Conservation (phyloP, 2,113 vertebrate genomes). For the Pogonocichla stellata region DNA sequence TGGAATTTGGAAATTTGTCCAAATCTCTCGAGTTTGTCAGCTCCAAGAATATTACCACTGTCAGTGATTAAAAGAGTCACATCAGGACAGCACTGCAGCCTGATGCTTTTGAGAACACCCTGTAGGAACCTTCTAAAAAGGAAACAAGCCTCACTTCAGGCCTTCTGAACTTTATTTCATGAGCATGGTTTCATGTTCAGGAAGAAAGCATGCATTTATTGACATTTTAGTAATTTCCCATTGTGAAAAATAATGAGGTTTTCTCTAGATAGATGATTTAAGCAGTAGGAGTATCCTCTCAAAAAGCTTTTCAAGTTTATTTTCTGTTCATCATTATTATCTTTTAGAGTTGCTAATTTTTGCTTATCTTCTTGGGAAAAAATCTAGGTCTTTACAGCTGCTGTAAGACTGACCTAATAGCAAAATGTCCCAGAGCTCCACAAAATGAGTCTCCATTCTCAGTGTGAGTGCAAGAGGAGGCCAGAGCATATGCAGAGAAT, state of each 20-base stretch:
- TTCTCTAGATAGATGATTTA: neutral
- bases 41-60: neutral
- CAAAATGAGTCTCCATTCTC: neutral
- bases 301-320: neutral
- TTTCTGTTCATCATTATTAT: neutral
- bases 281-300: neutral
- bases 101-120: neutral
- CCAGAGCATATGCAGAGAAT: neutral
- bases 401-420: neutral
- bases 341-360: neutral
- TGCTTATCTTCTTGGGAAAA: neutral
- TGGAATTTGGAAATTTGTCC: neutral
- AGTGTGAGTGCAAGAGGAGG: neutral
- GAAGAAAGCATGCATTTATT: fast-evolving
- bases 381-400: neutral
- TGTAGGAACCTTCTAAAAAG: neutral
- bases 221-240: neutral
- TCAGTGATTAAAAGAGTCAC: neutral
- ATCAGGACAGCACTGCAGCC: neutral
- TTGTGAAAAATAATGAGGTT: neutral
- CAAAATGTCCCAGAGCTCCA: neutral
- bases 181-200: neutral
- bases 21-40: neutral
- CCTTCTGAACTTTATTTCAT: neutral
- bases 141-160: neutral